A percentile compares a stretch with the other conserved stretches of the same genome.
Conservation (phyloP, 2,888 invertebrate genomes). For the Yponomeuta malinellus region DNA sequence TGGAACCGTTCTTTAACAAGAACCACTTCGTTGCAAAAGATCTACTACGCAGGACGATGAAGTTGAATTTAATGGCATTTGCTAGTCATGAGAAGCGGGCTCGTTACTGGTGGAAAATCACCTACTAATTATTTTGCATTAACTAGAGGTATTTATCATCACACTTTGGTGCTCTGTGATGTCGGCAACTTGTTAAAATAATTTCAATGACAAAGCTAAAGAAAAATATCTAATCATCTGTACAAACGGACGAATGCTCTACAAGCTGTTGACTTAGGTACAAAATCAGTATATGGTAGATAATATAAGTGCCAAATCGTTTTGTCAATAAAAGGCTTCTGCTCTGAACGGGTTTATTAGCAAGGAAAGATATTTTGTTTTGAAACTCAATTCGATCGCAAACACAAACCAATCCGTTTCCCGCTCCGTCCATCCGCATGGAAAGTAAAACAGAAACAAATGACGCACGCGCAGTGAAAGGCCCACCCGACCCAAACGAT, state of each 20-base stretch:
- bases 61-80: too few relatives aligned
- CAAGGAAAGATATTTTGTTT: not conserved
- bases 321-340: not conserved
- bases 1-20: too few relatives aligned
- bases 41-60: too few relatives aligned
- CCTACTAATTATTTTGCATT: too few relatives aligned
- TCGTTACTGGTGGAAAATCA: too few relatives aligned
- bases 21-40: too few relatives aligned
- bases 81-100: too few relatives aligned
- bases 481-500: not conserved
- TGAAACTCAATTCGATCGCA: not conserved
- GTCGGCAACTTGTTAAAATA: too few relatives aligned
- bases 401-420: not conserved
- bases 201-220: not conserved
- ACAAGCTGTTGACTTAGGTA: not conserved
- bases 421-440: not conserved
- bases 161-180: too few relatives aligned
- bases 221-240: not conserved
- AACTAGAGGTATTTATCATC: too few relatives aligned
- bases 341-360: not conserved
- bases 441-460: constrained; percentile 1
- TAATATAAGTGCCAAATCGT: not conserved
- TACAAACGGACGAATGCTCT: not conserved
- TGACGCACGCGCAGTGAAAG: not conserved
- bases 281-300: too few relatives aligned